A percentile compares a stretch with the other conserved stretches of the same genome.
Evolutionary conservation across 2,797 vertebrate genomes (phyloP).

Genomic region (Pygocentrus nattereri): DNA sequence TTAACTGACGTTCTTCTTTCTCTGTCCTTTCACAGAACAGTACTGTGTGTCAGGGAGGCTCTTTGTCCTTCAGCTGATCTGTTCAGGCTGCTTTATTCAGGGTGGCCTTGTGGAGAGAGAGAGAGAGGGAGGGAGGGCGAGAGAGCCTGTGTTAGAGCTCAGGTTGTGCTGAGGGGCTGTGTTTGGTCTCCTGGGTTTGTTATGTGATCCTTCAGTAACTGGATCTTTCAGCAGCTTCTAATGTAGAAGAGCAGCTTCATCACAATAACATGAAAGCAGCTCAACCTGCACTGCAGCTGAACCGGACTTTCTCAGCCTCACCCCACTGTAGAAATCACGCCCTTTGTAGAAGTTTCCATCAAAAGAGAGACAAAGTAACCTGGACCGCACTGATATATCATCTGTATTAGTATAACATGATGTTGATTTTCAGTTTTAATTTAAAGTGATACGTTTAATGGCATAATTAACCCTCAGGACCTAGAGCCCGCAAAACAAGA

Average conservation of each 20-base stretch:
- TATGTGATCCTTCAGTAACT: slow-evolving; percentile 63
- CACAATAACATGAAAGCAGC: neutral
- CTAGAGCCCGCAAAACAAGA: no score
- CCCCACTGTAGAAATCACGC: no score
- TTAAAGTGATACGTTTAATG: no score
- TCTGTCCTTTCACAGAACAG: slow-evolving; percentile 20
- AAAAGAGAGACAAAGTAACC: no score
- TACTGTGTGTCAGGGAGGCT: neutral
- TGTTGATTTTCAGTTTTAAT: no score
- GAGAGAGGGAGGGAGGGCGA: neutral
- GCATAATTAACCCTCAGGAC: no score
- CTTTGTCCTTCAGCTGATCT: slow-evolving; percentile 4
- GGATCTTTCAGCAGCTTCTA: neutral
- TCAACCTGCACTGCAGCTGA: neutral
- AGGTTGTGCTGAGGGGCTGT: slow-evolving; percentile 67
- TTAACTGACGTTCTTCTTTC: neutral
- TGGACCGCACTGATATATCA: no score
- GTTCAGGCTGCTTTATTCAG: slow-evolving; percentile 28
- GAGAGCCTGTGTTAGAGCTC: slow-evolving; percentile 1
- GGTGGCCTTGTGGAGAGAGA: slow-evolving; percentile 33
- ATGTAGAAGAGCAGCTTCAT: neutral
- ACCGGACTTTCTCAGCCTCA: neutral
- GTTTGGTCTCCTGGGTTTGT: slow-evolving; percentile 69
- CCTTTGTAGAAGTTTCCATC: no score
- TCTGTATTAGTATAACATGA: no score